Evolutionary conservation across 2,888 invertebrate species (phyloP).

Genomic region (Toxonevra muliebris): DNA sequence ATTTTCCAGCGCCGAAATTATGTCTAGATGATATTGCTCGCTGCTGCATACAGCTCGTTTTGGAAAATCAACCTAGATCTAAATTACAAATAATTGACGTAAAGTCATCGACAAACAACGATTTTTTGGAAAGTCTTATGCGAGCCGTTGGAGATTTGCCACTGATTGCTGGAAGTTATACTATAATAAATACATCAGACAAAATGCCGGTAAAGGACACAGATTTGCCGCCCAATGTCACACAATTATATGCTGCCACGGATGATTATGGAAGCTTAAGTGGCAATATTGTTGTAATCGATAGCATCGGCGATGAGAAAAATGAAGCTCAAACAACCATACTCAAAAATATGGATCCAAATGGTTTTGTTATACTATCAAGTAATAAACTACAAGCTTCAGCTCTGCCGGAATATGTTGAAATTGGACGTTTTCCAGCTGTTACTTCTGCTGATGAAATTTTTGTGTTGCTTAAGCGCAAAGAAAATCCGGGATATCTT

Average conservation of each 20-base stretch:
- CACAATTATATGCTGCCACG: neutral
- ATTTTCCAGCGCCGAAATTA: constrained; percentile 61
- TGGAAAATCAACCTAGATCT: constrained; percentile 73
- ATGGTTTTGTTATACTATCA: constrained; percentile 27
- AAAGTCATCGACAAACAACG: neutral
- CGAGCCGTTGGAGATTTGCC: constrained; percentile 75
- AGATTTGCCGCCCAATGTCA: neutral
- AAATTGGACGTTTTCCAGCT: too few species aligned
- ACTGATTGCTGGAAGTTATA: constrained; percentile 73
- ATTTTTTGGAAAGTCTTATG: constrained; percentile 33
- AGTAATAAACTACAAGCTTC: neutral
- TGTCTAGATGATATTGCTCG: constrained; percentile 66
- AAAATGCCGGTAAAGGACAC: neutral
- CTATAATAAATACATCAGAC: constrained; percentile 57
- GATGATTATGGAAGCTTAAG: neutral
- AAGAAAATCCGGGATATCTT: neutral
- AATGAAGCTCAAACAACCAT: neutral
- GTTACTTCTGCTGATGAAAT: too few species aligned
- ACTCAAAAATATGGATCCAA: neutral
- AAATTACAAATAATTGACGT: constrained; percentile 68
- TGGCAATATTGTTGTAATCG: neutral
- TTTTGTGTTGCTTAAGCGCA: too few species aligned
- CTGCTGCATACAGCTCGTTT: constrained; percentile 71
- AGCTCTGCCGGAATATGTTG: too few species aligned
- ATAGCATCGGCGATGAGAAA: neutral